Percentiles rank a stretch among this genome's conserved stretches.
These are phyloP conservation scores for Drosophila funebris DNA, from an alignment of 1,140 invertebrate genomes.

Conservation along the genomic window DNA sequence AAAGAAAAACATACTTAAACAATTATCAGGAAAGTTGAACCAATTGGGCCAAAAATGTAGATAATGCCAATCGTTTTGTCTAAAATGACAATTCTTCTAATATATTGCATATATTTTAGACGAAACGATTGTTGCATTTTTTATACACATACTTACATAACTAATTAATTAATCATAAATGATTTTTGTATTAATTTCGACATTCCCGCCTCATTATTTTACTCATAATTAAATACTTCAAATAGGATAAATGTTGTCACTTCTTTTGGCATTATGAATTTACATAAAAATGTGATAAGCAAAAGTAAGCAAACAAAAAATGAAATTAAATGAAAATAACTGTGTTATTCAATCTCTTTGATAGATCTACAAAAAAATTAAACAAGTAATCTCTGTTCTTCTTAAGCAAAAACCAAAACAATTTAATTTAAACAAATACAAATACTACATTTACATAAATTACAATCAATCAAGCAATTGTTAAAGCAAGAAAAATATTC, in stretches of 20 bases:
- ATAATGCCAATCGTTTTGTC: constrained; percentile 83
- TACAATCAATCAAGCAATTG: constrained; percentile 10
- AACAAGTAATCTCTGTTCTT: constrained; percentile 9
- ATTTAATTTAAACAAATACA: constrained; percentile 10
- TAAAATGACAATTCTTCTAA: constrained; percentile 76
- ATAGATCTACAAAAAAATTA: constrained; percentile 67
- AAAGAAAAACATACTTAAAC: constrained; percentile 45
- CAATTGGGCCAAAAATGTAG: constrained; percentile 60
- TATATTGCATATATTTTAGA: constrained; percentile 77
- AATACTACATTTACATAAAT: constrained; percentile 21
- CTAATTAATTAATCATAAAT: constrained; percentile 20
- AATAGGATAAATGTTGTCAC: constrained; percentile 48
- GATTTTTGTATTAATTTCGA: constrained; percentile 45
- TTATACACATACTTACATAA: constrained; percentile 53
- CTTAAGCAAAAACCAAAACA: constrained; percentile 30
- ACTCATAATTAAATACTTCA: constrained; percentile 23
- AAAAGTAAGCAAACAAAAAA: constrained; percentile 50
- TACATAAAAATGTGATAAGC: constrained; percentile 58
- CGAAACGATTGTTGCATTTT: constrained; percentile 83
- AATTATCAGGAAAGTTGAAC: constrained; percentile 40
- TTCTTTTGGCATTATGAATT: constrained; percentile 55
- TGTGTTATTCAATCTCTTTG: constrained; percentile 80
- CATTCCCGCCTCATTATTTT: constrained; percentile 38
- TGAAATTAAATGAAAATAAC: constrained; percentile 43
- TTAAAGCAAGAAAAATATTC: constrained; percentile 16